These are phyloP conservation scores for Cryptomyrus ogoouensis DNA, from an alignment of 2,113 vertebrate species.

Conservation along the genomic window DNA sequence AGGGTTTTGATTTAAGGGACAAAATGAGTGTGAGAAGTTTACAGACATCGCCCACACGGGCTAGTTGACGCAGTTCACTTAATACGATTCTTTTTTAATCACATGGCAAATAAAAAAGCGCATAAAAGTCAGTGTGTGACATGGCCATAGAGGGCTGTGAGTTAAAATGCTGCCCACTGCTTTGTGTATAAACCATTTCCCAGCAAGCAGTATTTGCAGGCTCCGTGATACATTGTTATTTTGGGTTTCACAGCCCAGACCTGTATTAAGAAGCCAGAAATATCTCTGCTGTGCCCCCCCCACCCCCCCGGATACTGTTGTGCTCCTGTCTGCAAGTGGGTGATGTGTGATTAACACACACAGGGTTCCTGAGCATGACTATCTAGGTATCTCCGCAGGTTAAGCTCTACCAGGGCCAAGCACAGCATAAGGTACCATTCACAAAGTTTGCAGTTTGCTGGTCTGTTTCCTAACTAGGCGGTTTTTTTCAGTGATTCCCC, in stretches of 20 bases:
- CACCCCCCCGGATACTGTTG: neutral
- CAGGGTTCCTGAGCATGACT: neutral
- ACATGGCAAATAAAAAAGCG: neutral
- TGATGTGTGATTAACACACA: neutral
- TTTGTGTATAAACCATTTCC: neutral
- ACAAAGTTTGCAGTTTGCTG: neutral
- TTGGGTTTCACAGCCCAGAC: neutral
- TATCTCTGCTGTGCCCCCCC: neutral
- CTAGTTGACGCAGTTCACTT: neutral
- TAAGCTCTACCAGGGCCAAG: neutral
- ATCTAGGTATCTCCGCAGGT: neutral
- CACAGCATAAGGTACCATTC: neutral
- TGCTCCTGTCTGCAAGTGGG: neutral
- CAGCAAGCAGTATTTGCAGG: neutral
- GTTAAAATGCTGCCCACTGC: neutral
- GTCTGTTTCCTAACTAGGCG: neutral
- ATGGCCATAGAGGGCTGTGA: neutral
- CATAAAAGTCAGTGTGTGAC: neutral
- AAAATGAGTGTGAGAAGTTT: neutral
- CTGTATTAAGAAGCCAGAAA: neutral
- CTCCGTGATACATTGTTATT: neutral
- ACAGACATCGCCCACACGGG: neutral
- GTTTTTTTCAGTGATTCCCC: neutral
- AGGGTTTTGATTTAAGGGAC: neutral
- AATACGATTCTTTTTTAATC: neutral